Percentiles rank a stretch among this genome's conserved stretches.
These are phyloP conservation scores for Ferdinandea cuprea DNA, from an alignment of 2,888 invertebrate species.

Conservation along the genomic window DNA sequence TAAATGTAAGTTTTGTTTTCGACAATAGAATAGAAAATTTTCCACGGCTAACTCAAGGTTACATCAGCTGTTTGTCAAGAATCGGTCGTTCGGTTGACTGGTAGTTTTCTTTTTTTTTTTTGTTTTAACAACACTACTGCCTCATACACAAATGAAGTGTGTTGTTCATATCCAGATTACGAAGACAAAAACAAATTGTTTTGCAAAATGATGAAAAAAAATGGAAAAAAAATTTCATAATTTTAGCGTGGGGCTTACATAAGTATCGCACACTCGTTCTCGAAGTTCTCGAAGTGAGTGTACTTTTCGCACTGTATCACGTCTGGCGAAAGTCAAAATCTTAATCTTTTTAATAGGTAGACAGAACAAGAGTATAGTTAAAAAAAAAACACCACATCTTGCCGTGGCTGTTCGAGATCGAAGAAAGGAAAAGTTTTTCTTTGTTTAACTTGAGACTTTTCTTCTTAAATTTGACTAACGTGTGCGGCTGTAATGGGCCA, in stretches of 20 bases:
- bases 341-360: not conserved
- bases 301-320: not conserved
- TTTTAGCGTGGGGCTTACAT: conserved; percentile 22
- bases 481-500: not conserved
- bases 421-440: not conserved
- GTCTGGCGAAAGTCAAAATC: not conserved
- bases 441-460: not conserved
- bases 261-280: conserved; percentile 1
- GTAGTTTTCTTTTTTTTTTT: not conserved
- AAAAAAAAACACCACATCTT: not conserved
- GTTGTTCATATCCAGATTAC: not conserved
- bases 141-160: not conserved
- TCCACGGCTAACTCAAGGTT: conserved; percentile 32
- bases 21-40: conserved; percentile 20
- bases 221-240: not conserved
- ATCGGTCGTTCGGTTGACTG: not conserved
- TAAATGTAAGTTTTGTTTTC: conserved; percentile 43
- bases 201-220: not conserved
- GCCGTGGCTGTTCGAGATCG: not conserved
- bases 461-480: not conserved
- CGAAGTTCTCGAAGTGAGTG: not conserved
- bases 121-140: not conserved
- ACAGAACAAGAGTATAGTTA: not conserved
- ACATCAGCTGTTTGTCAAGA: conserved; percentile 53
- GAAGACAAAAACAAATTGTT: not conserved